Percentiles rank a stretch among this genome's conserved stretches.
Conservation (phyloP, 2,888 invertebrate species). For the Eurois occulta region DNA sequence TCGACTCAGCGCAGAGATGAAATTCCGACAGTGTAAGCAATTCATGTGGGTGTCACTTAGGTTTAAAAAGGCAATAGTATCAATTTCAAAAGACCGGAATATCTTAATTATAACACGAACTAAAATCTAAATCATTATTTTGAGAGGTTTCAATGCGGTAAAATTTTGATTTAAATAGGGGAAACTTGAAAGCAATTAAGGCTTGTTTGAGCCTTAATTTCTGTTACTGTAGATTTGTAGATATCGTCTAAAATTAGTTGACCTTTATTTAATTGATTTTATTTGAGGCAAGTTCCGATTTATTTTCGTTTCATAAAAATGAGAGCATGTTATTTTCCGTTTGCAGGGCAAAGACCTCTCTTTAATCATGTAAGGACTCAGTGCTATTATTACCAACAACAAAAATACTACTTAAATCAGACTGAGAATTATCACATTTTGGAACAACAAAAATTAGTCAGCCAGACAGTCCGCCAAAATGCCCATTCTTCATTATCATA, state of each 20-base stretch:
- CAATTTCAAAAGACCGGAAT: neutral
- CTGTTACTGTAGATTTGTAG: conserved; percentile 4
- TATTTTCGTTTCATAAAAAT: neutral
- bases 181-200: conserved; percentile 36
- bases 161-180: conserved; percentile 41
- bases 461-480: neutral
- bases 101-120: conserved; percentile 9
- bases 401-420: too few relatives aligned
- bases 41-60: neutral
- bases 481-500: neutral
- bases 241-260: neutral
- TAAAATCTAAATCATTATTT: conserved; percentile 10
- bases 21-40: neutral
- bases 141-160: conserved; percentile 6
- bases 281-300: neutral
- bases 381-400: too few relatives aligned
- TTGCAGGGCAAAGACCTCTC: neutral
- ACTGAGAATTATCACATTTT: neutral
- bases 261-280: neutral
- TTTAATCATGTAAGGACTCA: neutral
- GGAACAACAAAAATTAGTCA: too few relatives aligned
- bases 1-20: neutral
- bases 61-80: neutral
- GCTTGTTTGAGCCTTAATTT: conserved; percentile 14
- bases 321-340: neutral